Conservation (phyloP, 2,113 vertebrate genomes). For the Myrmecobius fasciatus region DNA sequence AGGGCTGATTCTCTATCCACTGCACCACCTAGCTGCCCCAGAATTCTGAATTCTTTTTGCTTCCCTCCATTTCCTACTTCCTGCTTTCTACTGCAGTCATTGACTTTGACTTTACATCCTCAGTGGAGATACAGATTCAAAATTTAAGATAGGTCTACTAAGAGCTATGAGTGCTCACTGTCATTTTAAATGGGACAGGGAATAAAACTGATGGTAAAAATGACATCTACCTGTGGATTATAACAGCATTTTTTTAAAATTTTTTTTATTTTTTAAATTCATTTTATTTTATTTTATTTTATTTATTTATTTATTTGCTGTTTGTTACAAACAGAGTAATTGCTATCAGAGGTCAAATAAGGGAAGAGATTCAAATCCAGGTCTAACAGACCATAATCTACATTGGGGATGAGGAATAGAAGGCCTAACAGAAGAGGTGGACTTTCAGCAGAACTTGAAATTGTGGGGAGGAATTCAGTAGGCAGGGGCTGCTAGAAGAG, state of each 20-base stretch:
- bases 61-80: too few species aligned
- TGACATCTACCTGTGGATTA: not conserved
- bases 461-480: not conserved
- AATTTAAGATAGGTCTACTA: not conserved
- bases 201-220: too few species aligned
- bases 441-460: not conserved
- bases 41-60: rapidly evolving
- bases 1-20: too few species aligned
- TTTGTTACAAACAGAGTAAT: not conserved
- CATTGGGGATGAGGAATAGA: not conserved
- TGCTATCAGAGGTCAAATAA: not conserved
- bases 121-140: not conserved
- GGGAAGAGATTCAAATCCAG: not conserved
- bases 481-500: not conserved
- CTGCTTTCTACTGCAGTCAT: rapidly evolving
- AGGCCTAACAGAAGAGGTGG: not conserved
- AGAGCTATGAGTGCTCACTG: too few species aligned
- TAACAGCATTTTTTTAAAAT: too few species aligned
- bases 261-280: too few species aligned
- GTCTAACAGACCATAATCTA: not conserved
- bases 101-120: not conserved
- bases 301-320: not conserved
- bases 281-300: too few species aligned
- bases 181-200: too few species aligned
- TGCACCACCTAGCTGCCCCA: too few species aligned